Conservation (phyloP, 2,888 invertebrate genomes). For the Ernsta delagoae region DNA sequence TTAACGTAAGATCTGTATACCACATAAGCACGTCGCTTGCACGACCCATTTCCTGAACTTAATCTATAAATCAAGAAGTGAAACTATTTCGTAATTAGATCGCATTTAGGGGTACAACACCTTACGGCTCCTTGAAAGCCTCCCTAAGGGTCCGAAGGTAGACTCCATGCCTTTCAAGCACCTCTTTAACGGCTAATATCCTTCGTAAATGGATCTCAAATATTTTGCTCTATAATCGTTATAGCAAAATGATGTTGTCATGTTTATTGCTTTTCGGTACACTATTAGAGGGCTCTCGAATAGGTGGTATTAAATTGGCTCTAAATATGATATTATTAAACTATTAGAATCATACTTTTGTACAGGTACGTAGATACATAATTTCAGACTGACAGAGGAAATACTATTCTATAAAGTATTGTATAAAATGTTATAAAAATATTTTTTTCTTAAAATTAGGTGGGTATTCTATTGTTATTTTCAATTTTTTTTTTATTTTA, state of each 20-base stretch:
- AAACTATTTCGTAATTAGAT: slow-evolving; percentile 86
- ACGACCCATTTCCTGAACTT: slow-evolving; percentile 73
- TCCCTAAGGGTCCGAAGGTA: slow-evolving; percentile 80
- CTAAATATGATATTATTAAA: slow-evolving; percentile 29
- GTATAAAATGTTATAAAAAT: no score
- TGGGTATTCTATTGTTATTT: no score
- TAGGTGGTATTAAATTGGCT: slow-evolving; percentile 38
- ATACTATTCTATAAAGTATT: no score
- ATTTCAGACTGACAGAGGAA: no score
- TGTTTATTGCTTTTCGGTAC: slow-evolving; percentile 68
- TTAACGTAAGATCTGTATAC: slow-evolving; percentile 48
- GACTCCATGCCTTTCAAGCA: slow-evolving; percentile 78
- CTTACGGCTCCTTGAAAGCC: slow-evolving; percentile 77
- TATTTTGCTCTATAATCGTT: slow-evolving; percentile 76
- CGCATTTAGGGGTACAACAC: slow-evolving; percentile 84
- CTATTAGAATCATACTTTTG: slow-evolving; percentile 3
- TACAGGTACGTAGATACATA: no score
- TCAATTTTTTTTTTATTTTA: no score
- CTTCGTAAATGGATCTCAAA: slow-evolving; percentile 80
- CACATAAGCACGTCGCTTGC: slow-evolving; percentile 62
- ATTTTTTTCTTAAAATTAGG: no score
- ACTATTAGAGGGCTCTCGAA: slow-evolving; percentile 44
- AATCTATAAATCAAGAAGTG: slow-evolving; percentile 85
- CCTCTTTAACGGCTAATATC: slow-evolving; percentile 84
- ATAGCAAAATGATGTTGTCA: slow-evolving; percentile 67